Conservation (phyloP, 1,140 invertebrate species). For the Drosophila nigromelanica region DNA sequence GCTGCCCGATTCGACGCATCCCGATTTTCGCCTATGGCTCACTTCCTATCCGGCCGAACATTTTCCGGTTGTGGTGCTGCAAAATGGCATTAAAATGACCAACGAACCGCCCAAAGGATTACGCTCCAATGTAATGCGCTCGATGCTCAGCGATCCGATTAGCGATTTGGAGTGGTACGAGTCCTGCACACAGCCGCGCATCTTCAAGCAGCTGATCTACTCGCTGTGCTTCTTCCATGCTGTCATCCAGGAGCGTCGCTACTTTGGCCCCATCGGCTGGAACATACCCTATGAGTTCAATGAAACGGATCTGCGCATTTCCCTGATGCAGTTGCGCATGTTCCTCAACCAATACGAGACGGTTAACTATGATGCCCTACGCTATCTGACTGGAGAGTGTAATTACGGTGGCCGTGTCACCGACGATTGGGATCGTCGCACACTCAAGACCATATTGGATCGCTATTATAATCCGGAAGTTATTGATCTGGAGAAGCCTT, state of each 20-base stretch:
- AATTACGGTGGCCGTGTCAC: conserved; percentile 98
- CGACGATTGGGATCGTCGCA: conserved; percentile 96
- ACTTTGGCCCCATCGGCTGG: conserved; percentile 97
- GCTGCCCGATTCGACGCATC: conserved; percentile 90
- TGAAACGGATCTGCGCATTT: conserved; percentile 96
- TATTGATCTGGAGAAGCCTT: conserved; percentile 85
- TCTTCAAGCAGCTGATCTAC: conserved; percentile 95
- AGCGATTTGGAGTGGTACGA: conserved; percentile 95
- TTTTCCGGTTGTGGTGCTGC: conserved; percentile 95
- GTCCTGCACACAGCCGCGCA: conserved; percentile 89
- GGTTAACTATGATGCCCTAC: conserved; percentile 94
- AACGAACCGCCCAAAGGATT: conserved; percentile 96
- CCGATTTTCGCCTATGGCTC: conserved; percentile 96
- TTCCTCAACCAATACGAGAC: conserved; percentile 95
- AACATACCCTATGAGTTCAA: conserved; percentile 98
- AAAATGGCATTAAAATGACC: conserved; percentile 98
- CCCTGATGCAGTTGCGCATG: conserved; percentile 93
- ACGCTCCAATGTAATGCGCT: conserved; percentile 89
- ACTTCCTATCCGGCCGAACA: conserved; percentile 96
- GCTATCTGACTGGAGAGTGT: conserved; percentile 97
- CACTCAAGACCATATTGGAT: conserved; percentile 91
- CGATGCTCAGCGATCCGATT: conserved; percentile 94
- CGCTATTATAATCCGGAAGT: conserved; percentile 90
- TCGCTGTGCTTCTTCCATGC: conserved; percentile 98
- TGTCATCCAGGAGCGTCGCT: conserved; percentile 93